Conservation (phyloP, 2,888 invertebrate genomes). For the Tenthredo livida region DNA sequence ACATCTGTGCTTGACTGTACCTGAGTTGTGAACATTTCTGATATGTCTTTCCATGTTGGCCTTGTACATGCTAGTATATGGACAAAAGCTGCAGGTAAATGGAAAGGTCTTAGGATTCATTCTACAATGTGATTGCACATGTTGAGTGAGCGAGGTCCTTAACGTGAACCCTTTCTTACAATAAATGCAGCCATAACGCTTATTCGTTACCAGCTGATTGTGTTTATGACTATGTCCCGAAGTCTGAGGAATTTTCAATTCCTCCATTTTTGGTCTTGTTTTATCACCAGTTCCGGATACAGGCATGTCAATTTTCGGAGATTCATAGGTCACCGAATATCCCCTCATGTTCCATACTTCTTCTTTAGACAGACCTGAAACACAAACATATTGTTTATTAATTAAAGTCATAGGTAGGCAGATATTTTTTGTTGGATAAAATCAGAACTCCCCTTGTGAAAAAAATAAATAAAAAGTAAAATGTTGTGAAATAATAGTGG, state of each 20-base stretch:
- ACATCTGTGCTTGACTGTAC: slow-evolving; percentile 67
- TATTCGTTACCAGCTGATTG: slow-evolving; percentile 55
- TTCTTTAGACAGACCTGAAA: slow-evolving; percentile 59
- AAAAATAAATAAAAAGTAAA: background rate
- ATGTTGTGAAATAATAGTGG: background rate
- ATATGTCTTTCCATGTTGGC: slow-evolving; percentile 60
- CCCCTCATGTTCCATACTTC: slow-evolving; percentile 55
- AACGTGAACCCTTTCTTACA: slow-evolving; percentile 67
- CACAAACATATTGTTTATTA: slow-evolving; percentile 56
- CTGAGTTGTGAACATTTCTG: slow-evolving; percentile 69
- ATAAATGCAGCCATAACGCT: slow-evolving; percentile 65
- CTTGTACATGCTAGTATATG: slow-evolving; percentile 70
- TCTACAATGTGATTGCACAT: slow-evolving; percentile 67
- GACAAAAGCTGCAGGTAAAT: slow-evolving; percentile 61
- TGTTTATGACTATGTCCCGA: slow-evolving; percentile 1
- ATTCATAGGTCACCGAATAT: slow-evolving; percentile 19
- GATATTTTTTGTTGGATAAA: background rate
- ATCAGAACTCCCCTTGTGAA: too few species aligned
- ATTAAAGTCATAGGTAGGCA: background rate
- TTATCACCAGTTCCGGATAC: background rate
- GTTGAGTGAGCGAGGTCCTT: slow-evolving; percentile 66
- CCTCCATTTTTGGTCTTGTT: background rate
- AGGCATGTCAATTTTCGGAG: background rate
- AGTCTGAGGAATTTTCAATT: slow-evolving; percentile 1
- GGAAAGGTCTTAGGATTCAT: slow-evolving; percentile 61